Evolutionary conservation across 2,797 vertebrate genomes (phyloP), one percentile per base, ranked within the genome.

Genomic region (Eupleurogrammus muticus): DNA sequence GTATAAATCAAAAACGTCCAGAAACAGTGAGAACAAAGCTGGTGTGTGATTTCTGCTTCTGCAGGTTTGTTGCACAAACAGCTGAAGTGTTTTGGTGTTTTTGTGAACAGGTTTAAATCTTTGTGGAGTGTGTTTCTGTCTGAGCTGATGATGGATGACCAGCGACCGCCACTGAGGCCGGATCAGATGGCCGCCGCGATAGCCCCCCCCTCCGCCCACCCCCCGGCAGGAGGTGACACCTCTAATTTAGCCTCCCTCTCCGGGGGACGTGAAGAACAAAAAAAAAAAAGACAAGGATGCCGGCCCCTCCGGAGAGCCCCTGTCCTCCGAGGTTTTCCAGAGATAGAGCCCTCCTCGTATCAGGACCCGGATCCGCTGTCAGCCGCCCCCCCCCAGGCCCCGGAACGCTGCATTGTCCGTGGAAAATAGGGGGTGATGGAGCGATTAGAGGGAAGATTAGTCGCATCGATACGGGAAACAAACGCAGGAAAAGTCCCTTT

Each of bases 71-170:
- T 28, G 28, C n/a, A n/a, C n/a, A n/a, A n/a, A n/a, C n/a, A n/a
- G n/a, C n/a, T n/a, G n/a, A n/a, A n/a, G 28, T 28, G 28, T 28
- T 28, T 28, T 28, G 28, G 3, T 28, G 28, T 28, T 28, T 3
- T 28, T 28, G 28, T 28, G 28, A 28, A 28, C 28, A 3, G 28
- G 28, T 28, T n/a, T 28, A 28, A 28, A 28, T 28, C 28, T 28
- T 28, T 28, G 28, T 28, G 28, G 28, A 28, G 28, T 11, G 28
- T 47, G 40, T 36, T 44, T 28, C 62, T 24, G 81, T 82, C 74
- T 66, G 53, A 50, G 80, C 34, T 59, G 90, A 92, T 97, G 97
- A 99, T 98, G 94, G 96, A 98, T 97, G 96, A 95, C 93, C 90
- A 0, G 89, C 75, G 94, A 40, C 86, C 83, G n/a, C 83, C 58